A percentile compares a stretch with the other conserved stretches of the same genome.
These are phyloP conservation scores for Synodontis membranacea DNA, from an alignment of 2,113 vertebrate species.

Conservation along the genomic window DNA sequence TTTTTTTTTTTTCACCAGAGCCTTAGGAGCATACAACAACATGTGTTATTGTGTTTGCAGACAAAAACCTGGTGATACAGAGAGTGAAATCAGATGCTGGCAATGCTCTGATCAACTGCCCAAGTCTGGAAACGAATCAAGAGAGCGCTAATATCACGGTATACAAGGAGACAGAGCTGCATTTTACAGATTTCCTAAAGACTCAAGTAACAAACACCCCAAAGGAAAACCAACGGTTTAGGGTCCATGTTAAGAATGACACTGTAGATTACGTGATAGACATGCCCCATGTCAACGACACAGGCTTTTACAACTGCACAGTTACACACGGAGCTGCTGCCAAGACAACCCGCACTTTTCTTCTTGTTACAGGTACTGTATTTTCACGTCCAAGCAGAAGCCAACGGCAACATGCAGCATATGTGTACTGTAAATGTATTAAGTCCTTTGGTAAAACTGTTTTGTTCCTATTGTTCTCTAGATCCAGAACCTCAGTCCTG, in stretches of 20 bases:
- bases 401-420: neutral
- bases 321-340: neutral
- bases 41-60: slow-evolving; percentile 43
- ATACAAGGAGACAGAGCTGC: neutral
- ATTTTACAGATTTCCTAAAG: slow-evolving; percentile 1
- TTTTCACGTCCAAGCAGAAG: neutral
- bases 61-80: neutral
- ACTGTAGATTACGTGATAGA: slow-evolving; percentile 22
- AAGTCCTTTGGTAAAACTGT: neutral
- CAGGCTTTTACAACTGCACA: slow-evolving; percentile 36
- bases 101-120: slow-evolving; percentile 19
- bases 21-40: slow-evolving; percentile 1
- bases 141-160: neutral
- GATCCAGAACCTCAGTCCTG: neutral
- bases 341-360: neutral
- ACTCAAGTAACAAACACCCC: neutral
- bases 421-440: neutral
- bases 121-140: neutral
- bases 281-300: neutral
- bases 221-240: neutral
- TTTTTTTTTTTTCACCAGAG: neutral
- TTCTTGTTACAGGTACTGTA: slow-evolving; percentile 43
- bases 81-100: neutral
- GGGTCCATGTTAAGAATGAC: neutral
- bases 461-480: neutral